Evolutionary conservation across 2,888 invertebrate species (phyloP), one percentile per base, ranked within the genome.

Genomic region (Ichneumoninae sp.): DNA sequence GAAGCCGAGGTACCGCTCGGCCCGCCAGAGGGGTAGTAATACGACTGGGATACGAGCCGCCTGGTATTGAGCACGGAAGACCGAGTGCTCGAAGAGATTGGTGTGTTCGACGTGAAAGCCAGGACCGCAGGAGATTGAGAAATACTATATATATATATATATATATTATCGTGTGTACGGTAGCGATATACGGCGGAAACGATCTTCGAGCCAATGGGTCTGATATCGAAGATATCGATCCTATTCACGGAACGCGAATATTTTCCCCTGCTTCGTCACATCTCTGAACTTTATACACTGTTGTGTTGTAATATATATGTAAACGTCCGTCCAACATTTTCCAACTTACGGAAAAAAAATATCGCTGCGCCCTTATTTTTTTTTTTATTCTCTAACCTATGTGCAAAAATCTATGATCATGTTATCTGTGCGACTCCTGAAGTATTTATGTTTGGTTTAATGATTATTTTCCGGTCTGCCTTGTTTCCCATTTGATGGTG

Each of bases 11-110:
- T 44, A 52, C 30, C 19, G 40, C 22, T 10, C 22, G 68, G 44
- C 57, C 73, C 69, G 81, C 74, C 63, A 69, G 60, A 44, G 54
- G 83, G 77, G 74, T 71, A 63, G 83, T 77, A 85, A 83, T 86
- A 86, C 83, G 81, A 81, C 77, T 77, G 81, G 79, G 83, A 60
- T 80, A 75, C 78, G 73, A 80, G 69, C 74, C 60, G 69, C 75
- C 30, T 74, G 78, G 82, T 88, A 87, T 88, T 83, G 87, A 79
- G 79, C 52, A 76, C 65, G 73, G 71, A 83, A 87, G 82, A 79
- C 63, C 81, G 80, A 85, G 82, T 77, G 57, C 76, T 74, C 70
- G 86, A 83, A 81, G 87, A 85, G 87, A 87, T 87, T 81, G 85
- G 66, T 75, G 86, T 66, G 81, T 84, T 84, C 69, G 74, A 78